Evolutionary conservation across 2,797 vertebrate species (phyloP).

Genomic region (Anguilla obscura): DNA sequence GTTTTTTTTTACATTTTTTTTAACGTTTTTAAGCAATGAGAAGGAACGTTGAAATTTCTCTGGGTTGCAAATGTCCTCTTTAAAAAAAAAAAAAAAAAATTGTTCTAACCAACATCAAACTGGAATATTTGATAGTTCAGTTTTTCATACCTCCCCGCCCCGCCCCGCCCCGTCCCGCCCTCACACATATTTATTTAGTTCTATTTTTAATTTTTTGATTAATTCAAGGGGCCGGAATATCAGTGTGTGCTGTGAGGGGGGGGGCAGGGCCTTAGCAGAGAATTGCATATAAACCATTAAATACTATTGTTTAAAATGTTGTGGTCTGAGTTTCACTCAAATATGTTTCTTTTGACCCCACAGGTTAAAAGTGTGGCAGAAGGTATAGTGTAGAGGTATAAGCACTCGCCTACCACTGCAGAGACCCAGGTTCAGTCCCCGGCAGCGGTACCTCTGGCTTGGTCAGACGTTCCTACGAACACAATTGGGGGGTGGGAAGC

Average conservation of each 20-base stretch:
- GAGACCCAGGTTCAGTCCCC: no score
- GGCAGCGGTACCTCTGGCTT: no score
- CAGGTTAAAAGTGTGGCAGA: neutral
- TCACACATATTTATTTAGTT: conserved; percentile 33
- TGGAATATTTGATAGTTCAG: conserved; percentile 63
- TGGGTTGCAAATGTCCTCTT: conserved; percentile 50
- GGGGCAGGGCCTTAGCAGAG: conserved; percentile 52
- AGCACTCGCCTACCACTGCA: no score
- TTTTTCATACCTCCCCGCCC: conserved; percentile 51
- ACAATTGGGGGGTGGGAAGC: no score
- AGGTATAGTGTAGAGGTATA: no score
- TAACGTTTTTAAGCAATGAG: neutral
- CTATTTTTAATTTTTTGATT: conserved; percentile 55
- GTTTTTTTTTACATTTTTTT: conserved; percentile 19
- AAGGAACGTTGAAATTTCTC: conserved; percentile 38
- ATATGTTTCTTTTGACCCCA: neutral
- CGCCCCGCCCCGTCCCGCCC: neutral
- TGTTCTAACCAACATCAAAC: conserved; percentile 60
- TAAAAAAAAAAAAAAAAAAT: conserved; percentile 55
- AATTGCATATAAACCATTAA: conserved; percentile 67
- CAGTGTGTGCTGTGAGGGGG: conserved; percentile 60
- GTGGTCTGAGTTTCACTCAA: conserved; percentile 44
- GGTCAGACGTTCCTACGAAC: no score
- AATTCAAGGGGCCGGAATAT: conserved; percentile 44
- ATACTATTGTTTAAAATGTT: conserved; percentile 51